Evolutionary conservation across 1,140 invertebrate species (phyloP), one percentile per base, ranked within the genome.

Genomic region (Melanaphis sacchari): DNA sequence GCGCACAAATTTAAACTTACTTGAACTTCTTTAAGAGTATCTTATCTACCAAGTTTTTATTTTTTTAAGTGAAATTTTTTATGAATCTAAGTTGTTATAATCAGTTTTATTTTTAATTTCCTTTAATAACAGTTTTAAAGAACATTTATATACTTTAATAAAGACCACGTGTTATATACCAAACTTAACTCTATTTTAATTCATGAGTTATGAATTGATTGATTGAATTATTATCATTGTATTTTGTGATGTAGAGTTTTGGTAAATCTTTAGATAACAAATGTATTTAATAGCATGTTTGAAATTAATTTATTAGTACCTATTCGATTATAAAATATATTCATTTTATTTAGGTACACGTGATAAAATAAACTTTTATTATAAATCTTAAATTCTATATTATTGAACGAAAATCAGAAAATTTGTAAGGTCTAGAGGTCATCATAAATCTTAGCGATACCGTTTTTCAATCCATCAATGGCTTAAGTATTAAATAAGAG

Each of bases 81-180:
- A 76, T 36, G n/a, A 21, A 21, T n/a, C 11, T 76, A n/a, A 18
- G 4, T 18, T 76, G 31, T 76, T 76, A 76, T n/a, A 6, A n/a
- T 18, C 4, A 76, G 21, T 76, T 76, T n/a, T 76, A 76, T 76
- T 76, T 76, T n/a, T n/a, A 76, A n/a, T 76, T 76, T 18, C n/a
- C 5, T 76, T 76, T n/a, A n/a, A 76, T n/a, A 76, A 76, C 5
- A 18, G 11, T 76, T 76, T 31, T 36, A 4, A 76, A 76, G n/a
- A 18, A n/a, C 0, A n/a, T 76, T 18, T 4, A n/a, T 6, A 18
- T n/a, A n/a, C 31, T 18, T 15, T 21, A n/a, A 76, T 76, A 76
- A n/a, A n/a, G 15, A 76, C 8, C 0, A 15, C 6, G 5, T n/a
- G n/a, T 3, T n/a, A n/a, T n/a, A n/a, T 11, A n/a, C 1, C 18